Conservation (phyloP, 2,888 invertebrate genomes). For the Luperina testacea region DNA sequence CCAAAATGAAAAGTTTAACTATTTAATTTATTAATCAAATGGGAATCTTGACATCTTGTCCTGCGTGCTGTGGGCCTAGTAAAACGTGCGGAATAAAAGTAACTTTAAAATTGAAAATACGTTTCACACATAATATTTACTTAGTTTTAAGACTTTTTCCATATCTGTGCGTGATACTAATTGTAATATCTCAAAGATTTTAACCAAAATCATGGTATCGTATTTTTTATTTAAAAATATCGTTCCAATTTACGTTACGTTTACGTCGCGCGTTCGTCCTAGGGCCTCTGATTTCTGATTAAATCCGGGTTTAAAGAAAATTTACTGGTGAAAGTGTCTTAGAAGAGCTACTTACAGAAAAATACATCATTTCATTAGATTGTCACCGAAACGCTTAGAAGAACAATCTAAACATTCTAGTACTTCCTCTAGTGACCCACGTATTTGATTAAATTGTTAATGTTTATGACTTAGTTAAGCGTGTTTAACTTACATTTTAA, state of each 20-base stretch:
- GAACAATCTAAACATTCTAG: conserved; percentile 1
- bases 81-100: neutral
- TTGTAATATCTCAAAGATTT: neutral
- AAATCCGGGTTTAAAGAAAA: neutral
- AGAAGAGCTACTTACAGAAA: neutral
- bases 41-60: neutral
- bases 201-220: too few relatives aligned
- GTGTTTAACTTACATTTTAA: conserved; percentile 47
- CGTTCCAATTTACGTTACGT: neutral
- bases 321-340: neutral
- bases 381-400: too few relatives aligned
- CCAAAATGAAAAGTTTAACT: conserved; percentile 2
- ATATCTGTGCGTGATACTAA: neutral
- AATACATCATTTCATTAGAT: neutral
- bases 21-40: neutral
- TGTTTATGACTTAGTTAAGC: conserved; percentile 64
- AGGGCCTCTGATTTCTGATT: neutral
- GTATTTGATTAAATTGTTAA: conserved; percentile 34
- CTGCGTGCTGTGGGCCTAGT: neutral
- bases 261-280: neutral
- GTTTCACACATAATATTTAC: neutral
- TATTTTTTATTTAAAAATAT: neutral
- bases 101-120: neutral
- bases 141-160: neutral
- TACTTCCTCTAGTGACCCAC: conserved; percentile 32